Evolutionary conservation across 2,113 vertebrate genomes (phyloP).

Genomic region (Anolis carolinensis): DNA sequence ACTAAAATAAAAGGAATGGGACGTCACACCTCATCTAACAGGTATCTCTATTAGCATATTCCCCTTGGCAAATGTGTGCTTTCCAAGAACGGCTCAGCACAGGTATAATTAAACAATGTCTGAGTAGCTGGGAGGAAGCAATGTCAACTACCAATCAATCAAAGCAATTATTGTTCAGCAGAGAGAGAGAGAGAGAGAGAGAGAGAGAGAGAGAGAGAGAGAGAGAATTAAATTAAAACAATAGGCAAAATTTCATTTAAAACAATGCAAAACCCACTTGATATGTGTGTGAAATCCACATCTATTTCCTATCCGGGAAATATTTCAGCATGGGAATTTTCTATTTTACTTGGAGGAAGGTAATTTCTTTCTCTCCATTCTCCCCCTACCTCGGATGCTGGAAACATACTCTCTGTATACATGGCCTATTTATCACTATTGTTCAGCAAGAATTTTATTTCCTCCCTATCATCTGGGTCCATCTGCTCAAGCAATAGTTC

Average conservation of each 20-base stretch:
- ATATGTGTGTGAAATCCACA: neutral
- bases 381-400: neutral
- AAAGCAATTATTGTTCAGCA: neutral
- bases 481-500: neutral
- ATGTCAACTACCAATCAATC: neutral
- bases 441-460: neutral
- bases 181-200: neutral
- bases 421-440: neutral
- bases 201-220: neutral
- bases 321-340: neutral
- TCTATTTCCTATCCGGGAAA: neutral
- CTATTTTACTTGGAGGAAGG: neutral
- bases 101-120: neutral
- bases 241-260: neutral
- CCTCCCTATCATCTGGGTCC: neutral
- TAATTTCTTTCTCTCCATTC: neutral
- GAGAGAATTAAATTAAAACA: conserved; percentile 3
- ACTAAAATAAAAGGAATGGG: neutral
- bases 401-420: neutral
- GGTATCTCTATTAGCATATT: neutral
- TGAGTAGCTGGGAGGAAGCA: neutral
- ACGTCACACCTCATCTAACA: neutral
- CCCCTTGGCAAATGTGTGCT: neutral
- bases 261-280: neutral
- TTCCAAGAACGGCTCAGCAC: neutral